These are phyloP conservation scores for Corynorhinus townsendii DNA, from an alignment of 2,113 vertebrate species.

Conservation along the genomic window DNA sequence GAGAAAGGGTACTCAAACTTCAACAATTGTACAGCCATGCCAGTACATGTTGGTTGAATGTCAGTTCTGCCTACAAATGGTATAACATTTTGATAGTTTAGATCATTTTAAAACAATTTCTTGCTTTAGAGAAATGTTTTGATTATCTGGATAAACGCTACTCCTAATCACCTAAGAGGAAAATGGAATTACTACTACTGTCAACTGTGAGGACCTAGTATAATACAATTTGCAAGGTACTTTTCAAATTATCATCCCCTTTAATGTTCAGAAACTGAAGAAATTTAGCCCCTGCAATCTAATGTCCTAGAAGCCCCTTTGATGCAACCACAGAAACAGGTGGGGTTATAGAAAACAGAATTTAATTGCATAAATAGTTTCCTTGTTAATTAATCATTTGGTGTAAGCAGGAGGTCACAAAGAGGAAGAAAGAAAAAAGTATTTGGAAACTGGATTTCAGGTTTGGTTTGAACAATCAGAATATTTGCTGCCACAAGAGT, in stretches of 20 bases:
- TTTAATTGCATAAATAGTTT: not conserved
- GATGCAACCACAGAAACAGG: not conserved
- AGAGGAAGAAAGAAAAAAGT: not conserved
- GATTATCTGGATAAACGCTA: not conserved
- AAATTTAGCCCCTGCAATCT: not conserved
- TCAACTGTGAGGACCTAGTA: not conserved
- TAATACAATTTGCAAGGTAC: not conserved
- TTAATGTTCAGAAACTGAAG: not conserved
- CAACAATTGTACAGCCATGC: not conserved
- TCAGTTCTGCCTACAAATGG: not conserved
- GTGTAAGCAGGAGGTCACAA: constrained; percentile 9
- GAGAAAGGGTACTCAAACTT: not conserved
- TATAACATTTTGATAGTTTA: not conserved
- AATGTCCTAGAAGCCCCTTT: not conserved
- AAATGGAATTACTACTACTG: not conserved
- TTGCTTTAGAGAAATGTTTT: not conserved
- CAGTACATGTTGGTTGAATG: not conserved
- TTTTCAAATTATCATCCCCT: not conserved
- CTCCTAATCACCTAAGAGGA: not conserved
- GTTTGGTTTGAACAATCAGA: not conserved
- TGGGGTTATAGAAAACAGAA: not conserved
- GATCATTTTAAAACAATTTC: not conserved
- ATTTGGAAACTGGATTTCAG: not conserved
- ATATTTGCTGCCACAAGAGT: not conserved
- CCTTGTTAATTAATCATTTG: not conserved